These are phyloP conservation scores for Herpailurus yagouaroundi DNA, from an alignment of 2,113 vertebrate species.

Conservation along the genomic window DNA sequence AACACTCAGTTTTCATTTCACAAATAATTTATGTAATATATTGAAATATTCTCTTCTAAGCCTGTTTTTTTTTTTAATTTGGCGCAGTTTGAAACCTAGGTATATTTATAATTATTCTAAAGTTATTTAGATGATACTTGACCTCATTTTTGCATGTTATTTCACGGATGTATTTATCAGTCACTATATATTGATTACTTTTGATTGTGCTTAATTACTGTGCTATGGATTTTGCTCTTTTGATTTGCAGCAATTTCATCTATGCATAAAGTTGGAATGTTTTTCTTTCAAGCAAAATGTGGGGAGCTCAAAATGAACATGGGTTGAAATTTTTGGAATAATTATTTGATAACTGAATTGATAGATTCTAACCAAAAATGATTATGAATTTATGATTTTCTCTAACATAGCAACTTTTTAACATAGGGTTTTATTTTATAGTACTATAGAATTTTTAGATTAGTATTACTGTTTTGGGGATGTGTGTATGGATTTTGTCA, in stretches of 20 bases:
- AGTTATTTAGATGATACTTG: not conserved
- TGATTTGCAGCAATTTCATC: not conserved
- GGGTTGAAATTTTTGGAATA: not conserved
- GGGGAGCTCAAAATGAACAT: not conserved
- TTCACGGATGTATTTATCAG: not conserved
- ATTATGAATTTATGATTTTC: not conserved
- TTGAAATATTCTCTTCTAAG: not conserved
- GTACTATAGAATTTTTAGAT: not conserved
- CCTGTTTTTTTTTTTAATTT: not conserved
- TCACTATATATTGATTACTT: not conserved
- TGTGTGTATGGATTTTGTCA: not conserved
- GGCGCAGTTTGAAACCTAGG: not conserved
- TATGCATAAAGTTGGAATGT: not conserved
- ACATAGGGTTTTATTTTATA: not conserved
- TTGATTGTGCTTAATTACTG: not conserved
- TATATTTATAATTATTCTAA: not conserved
- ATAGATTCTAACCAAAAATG: not conserved
- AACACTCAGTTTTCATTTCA: not conserved
- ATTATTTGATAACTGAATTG: not conserved
- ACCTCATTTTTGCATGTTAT: not conserved
- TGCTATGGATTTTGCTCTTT: not conserved
- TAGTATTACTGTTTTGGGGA: not conserved
- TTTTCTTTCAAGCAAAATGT: not conserved
- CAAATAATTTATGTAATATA: not conserved
- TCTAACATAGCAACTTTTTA: not conserved